Conservation (phyloP, 1,140 invertebrate species). For the Heterodera carotae region DNA sequence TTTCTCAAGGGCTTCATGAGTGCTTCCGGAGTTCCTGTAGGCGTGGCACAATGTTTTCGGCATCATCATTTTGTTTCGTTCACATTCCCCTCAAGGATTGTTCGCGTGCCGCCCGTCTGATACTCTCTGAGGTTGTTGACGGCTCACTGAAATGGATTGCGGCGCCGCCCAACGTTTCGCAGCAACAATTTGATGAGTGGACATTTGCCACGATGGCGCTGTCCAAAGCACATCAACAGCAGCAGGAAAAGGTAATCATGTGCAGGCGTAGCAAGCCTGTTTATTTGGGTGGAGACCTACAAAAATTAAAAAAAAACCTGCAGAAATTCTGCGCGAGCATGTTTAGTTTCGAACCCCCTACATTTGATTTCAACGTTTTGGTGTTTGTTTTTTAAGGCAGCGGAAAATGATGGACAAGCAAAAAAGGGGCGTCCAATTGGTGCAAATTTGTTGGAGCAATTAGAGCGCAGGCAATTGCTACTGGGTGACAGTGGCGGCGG, state of each 20-base stretch:
- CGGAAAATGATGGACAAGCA: background rate
- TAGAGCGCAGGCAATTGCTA: background rate
- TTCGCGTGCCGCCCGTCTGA: slow-evolving; percentile 80
- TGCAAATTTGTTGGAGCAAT: slow-evolving; percentile 18
- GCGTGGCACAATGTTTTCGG: slow-evolving; percentile 80
- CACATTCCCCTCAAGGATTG: slow-evolving; percentile 80
- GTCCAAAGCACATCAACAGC: background rate
- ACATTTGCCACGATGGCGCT: background rate
- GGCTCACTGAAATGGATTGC: slow-evolving; percentile 82
- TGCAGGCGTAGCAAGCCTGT: background rate
- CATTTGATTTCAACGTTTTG: no score
- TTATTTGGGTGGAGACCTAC: no score
- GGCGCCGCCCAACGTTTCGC: slow-evolving; percentile 78
- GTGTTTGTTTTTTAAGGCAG: no score
- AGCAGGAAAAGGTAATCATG: background rate
- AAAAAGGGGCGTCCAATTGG: slow-evolving; percentile 2
- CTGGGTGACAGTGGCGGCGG: background rate
- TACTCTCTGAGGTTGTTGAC: slow-evolving; percentile 91
- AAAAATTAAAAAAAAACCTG: no score
- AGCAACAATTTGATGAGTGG: slow-evolving; percentile 73
- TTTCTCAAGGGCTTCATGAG: slow-evolving; percentile 85
- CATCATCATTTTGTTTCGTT: slow-evolving; percentile 67
- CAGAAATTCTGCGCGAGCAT: no score
- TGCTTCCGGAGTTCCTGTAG: slow-evolving; percentile 66
- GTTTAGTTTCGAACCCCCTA: no score